phyloP scores from a whole-genome alignment of 2,888 invertebrate genomes.

The Zootermopsis nevadensis region DNA sequence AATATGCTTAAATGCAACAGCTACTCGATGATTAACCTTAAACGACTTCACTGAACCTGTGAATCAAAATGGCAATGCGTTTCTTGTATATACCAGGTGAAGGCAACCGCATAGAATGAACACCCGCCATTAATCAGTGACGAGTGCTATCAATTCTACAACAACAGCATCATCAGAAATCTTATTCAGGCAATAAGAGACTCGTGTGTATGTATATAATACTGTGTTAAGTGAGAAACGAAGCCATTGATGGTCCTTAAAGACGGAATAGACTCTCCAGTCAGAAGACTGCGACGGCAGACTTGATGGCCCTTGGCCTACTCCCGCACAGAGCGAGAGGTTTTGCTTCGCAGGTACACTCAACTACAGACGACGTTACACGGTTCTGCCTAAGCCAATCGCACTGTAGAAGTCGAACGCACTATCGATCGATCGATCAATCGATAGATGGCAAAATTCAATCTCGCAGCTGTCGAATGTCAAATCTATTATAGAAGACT shows the following conservation, averaged over 20 bases:
- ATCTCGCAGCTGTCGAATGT: no score
- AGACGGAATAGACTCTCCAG: constrained; percentile 39
- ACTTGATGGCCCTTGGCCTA: constrained; percentile 35
- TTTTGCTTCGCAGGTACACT: neutral
- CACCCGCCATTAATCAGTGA: neutral
- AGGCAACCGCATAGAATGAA: neutral
- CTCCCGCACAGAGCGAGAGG: neutral
- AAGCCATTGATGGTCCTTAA: constrained; percentile 39
- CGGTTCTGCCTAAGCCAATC: neutral
- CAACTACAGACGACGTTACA: neutral
- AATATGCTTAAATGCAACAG: no score
- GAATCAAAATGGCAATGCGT: no score
- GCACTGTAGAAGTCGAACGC: neutral
- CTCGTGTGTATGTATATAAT: constrained; percentile 23
- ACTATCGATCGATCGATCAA: no score
- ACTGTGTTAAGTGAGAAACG: constrained; percentile 30
- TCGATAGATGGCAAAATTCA: no score
- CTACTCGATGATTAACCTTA: no score
- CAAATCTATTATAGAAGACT: no score
- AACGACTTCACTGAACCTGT: no score
- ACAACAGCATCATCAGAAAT: neutral
- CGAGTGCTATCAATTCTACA: neutral
- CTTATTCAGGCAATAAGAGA: neutral
- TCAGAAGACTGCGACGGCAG: neutral
- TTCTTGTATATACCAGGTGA: no score